phyloP scores from a whole-genome alignment of 2,113 vertebrate species.

The Nyctibius bracteatus region DNA sequence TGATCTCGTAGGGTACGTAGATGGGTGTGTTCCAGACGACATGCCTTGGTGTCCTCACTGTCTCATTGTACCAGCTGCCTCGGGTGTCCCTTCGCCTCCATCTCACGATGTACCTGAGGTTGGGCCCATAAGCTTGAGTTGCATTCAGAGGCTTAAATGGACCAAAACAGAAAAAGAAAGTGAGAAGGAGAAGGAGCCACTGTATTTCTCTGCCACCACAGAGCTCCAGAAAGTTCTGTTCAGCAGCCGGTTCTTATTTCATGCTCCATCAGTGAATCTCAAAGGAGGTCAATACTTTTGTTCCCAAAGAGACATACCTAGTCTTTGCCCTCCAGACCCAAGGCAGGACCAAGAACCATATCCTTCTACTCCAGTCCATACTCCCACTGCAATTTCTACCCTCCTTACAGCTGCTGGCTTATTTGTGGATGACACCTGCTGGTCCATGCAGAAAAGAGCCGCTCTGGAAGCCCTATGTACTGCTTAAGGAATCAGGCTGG shows the following conservation, averaged over 20 bases:
- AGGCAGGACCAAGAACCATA: background rate
- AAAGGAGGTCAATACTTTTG: background rate
- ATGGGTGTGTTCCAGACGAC: slow-evolving; percentile 84
- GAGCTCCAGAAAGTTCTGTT: background rate
- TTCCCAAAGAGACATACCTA: rapidly evolving
- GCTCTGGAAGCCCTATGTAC: rapidly evolving
- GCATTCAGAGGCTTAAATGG: slow-evolving; percentile 78
- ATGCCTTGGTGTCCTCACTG: slow-evolving; percentile 72
- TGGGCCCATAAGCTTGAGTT: slow-evolving; percentile 83
- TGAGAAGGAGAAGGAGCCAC: background rate
- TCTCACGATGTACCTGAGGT: slow-evolving; percentile 85
- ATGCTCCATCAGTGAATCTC: background rate
- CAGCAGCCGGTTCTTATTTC: background rate
- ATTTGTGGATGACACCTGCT: slow-evolving; percentile 27
- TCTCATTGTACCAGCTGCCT: slow-evolving; percentile 84
- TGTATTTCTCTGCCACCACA: rapidly evolving
- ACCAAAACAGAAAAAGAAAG: background rate
- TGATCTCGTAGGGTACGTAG: slow-evolving; percentile 92
- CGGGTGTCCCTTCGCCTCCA: slow-evolving; percentile 83
- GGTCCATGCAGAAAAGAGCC: background rate
- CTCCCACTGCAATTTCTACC: rapidly evolving
- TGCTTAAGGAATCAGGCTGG: background rate
- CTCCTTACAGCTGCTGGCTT: background rate
- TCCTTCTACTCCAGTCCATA: background rate
- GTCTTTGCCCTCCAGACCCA: background rate